Evolutionary conservation across 2,113 vertebrate species (phyloP), one percentile per base, ranked within the genome.

Genomic region (Pardalotus punctatus): DNA sequence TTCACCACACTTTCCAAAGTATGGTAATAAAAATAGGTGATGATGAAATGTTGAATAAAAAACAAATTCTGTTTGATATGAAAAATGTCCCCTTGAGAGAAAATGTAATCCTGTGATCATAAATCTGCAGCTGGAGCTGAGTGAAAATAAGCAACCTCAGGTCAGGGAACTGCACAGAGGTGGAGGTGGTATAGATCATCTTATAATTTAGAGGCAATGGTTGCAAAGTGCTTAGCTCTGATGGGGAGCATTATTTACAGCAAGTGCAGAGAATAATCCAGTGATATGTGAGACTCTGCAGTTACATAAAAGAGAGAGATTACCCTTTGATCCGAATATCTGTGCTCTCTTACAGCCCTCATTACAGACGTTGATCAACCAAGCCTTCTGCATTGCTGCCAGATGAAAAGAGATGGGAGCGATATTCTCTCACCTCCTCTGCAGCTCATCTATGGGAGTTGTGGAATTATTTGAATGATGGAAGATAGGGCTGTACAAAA

Each of bases 301-400:
- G 90, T 87, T 94, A 93, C 79, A 93, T 93, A 91, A 96, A 95
- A 88, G 93, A 94, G 88, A 92, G 87, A 90, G 81, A 96, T 92
- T 93, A 79, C 64, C 87, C 87, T 96, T 95, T 96, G 91, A 96
- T 95, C 92, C 95, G 94, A 94, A 66, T 96, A 82, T 54, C 78
- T 80, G 50, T 85, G 74, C 73, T 48, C 42, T 89, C 91, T 58
- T 81, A 88, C 11, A 85, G 81, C 53, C 74, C 87, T 95, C 93
- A 73, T 90, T 93, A 88, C 71, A 95, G 74, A 43, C 3, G 12
- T 53, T 88, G 84, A 93, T 88, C 89, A 96, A 53, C 66, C 79
- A 77, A 93, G 50, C 15, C 51, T 80, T 42, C 91, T 91, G 67
- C 74, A 70, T 10, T 51, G 50, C 91, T 82, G 74, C 64, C 58